Base-by-base conservation (phyloP, 2,797 vertebrate species). In the Nasua narica region DNA sequence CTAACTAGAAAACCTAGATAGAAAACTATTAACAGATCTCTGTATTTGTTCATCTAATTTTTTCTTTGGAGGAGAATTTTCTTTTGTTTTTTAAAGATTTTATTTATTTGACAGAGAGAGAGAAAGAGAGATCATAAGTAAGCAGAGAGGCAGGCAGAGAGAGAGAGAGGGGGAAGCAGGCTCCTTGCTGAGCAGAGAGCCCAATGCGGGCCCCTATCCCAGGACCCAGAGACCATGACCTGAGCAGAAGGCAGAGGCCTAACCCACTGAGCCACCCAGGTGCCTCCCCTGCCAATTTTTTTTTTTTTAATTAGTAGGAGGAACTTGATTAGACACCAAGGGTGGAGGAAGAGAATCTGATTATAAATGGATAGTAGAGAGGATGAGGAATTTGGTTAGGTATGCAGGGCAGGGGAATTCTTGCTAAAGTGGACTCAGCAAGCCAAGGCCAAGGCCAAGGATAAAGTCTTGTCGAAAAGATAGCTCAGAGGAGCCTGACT, bases 131-230 rank as follows among this genome's bases (percentile, higher is more conserved):
- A 13, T 21, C 5, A 70, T 7, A 35, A 25, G 37, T 21, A 14
- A 37, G 69, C 14, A 3, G 23, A 43, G 23, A 0, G 12, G 27
- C 27, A 7, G 37, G 69, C 23, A 43, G 37, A 43, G 23, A 25
- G 37, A 37, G 2, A n/a, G n/a, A n/a, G n/a, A 72, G 37, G 69
- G 37, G 27, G 37, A 72, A 69, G 65, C 65, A 69, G 65, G n/a
- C 65, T 37, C 10, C 13, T 14, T 15, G 1, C 54, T n/a, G 60
- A 62, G 60, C 15, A 32, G 32, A 14, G 60, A 69, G 18, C 65
- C n/a, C 5, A 8, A 10, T 35, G 3, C 9, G 0, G n/a, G n/a
- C 9, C 65, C 35, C 16, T 1, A 37, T 35, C 65, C 16, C 9
- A 69, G n/a, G 18, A 67, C 32, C 16, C 1, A 19, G 65, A 10